Evolutionary conservation across 2,888 invertebrate species (phyloP), one percentile per base, ranked within the genome.

Genomic region (Aleiodes testaceus): DNA sequence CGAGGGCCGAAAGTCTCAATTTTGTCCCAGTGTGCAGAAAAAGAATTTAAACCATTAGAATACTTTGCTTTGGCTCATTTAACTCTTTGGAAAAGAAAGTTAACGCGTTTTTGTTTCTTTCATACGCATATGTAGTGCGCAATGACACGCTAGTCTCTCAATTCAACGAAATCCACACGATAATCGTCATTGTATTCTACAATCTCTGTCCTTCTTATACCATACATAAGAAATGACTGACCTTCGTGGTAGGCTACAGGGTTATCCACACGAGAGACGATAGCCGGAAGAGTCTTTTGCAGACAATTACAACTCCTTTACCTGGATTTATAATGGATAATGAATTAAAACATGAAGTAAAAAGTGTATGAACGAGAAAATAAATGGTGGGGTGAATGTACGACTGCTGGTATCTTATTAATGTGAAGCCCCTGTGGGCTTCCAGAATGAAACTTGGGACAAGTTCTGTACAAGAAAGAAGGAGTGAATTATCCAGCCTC

Each of bases 1-100:
- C n/a, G n/a, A n/a, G n/a, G n/a, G n/a, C n/a, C n/a, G n/a, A n/a
- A n/a, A n/a, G n/a, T n/a, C n/a, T n/a, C n/a, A n/a, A n/a, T n/a
- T n/a, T n/a, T n/a, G n/a, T n/a, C n/a, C n/a, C n/a, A n/a, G n/a
- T n/a, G n/a, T n/a, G n/a, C n/a, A 53, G 59, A 50, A 63, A 20
- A 63, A 20, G 50, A 49, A 49, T 63, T 36, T 70, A 75, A 75
- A 77, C 72, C 74, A 77, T 75, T 74, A 72, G 73, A 74, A 75
- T 73, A 77, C 72, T 66, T 66, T 3, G 69, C 66, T 66, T 61
- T 73, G 72, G 73, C 69, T 72, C 75, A 71, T 71, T 72, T 74
- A 63, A 74, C 72, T 77, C 71, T 7, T 36, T 67, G 49, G 11
- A 30, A 47, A 65, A 50, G 67, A 45, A 53, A 36, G 30, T 59